Base-by-base conservation (phyloP, 2,888 invertebrate species). In the Chaetogeoica ovagalla region DNA sequence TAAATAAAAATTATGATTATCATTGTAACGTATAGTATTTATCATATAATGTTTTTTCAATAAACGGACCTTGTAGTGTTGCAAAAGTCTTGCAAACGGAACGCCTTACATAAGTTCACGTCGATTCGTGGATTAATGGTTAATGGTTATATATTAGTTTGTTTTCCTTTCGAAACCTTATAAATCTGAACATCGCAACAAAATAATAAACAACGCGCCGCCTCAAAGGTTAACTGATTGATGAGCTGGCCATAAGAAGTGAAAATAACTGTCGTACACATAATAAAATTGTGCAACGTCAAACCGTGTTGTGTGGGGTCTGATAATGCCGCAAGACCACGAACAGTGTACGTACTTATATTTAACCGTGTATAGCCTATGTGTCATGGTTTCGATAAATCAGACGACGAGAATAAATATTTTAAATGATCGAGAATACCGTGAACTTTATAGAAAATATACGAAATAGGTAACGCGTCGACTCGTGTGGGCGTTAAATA, bases 231-330 rank as follows among this genome's bases (percentile, higher is more conserved):
- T 69, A 76, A 21, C 60, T 69, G 76, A 68, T 69, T 68, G 76
- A 76, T 69, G 76, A 68, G 37, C 69, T 48, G 76, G 68, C 76
- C 60, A 76, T 68, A 48, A 76, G 66, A n/a, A n/a, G n/a, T 76
- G 76, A 76, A 76, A 76, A 76, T 68, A 59, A 68, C 43, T 60
- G 68, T 68, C 65, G 13, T 57, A 39, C 19, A 21, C 55, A 8
- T 17, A 21, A 43, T 74, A n/a, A n/a, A n/a, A n/a, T n/a, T 74
- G 65, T 66, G 65, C 65, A 74, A 74, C 65, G 7, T 21, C 15
- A 13, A 57, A 39, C 62, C 13, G 8, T 52, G 15, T 30, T 19
- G 52, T 59, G 37, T 62, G 13, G 62, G 15, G 23, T 23, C 15
- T 13, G 11, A 62, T 21, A 17, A n/a, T n/a, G n/a, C n/a, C 1